These are phyloP conservation scores for Thaumatotibia leucotreta DNA, from an alignment of 1,140 invertebrate species.

Conservation along the genomic window DNA sequence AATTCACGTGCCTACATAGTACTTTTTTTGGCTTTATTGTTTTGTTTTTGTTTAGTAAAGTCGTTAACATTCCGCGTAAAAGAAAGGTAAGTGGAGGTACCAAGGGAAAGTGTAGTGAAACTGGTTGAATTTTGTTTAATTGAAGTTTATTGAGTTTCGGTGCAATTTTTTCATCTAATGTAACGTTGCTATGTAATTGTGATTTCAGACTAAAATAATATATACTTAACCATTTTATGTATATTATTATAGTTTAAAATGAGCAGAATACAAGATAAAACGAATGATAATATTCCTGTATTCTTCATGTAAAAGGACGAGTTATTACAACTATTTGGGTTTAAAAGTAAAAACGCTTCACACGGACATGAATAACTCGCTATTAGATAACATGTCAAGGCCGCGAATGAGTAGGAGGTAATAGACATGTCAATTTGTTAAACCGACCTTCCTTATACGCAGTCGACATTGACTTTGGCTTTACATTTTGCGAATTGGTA, in stretches of 20 bases:
- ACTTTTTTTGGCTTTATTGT: conserved; percentile 23
- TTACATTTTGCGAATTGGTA: not conserved
- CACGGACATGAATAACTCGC: not conserved
- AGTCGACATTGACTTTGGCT: not conserved
- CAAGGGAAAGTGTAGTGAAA: conserved; percentile 13
- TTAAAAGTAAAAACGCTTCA: not conserved
- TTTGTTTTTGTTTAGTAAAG: conserved; percentile 32
- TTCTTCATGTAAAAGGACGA: not conserved
- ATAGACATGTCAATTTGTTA: not conserved
- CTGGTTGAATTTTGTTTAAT: not conserved
- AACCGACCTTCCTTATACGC: not conserved
- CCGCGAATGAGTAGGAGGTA: not conserved
- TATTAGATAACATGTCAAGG: conserved; percentile 11
- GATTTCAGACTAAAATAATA: not conserved
- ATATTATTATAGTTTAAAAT: not conserved
- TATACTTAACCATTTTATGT: not conserved
- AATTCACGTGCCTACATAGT: conserved; percentile 52
- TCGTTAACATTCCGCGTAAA: conserved; percentile 63
- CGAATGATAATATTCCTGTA: not conserved
- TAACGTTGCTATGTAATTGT: not conserved
- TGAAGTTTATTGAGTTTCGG: not conserved
- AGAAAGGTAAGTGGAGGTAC: conserved; percentile 57
- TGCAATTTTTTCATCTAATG: too few species aligned
- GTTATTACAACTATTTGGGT: not conserved
- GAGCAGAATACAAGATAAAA: not conserved